Evolutionary conservation across 2,888 invertebrate species (phyloP), one percentile per base, ranked within the genome.

Genomic region (Pantelozetes paolii): DNA sequence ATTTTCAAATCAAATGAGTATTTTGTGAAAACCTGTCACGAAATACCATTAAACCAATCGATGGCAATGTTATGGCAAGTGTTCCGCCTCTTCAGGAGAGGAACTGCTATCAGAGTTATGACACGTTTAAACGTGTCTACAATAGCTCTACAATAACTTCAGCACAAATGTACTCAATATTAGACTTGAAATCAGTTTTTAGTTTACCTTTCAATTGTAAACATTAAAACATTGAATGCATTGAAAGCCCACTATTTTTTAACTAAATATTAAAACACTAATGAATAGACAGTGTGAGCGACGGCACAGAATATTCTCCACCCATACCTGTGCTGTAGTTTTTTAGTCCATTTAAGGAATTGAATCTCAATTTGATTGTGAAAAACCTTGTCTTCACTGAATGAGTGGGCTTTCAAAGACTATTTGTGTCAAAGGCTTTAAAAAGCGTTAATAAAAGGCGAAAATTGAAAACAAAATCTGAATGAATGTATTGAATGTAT

Each of bases 11-110:
- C 59, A 59, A 59, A 59, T 59, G 59, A 59, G 59, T 59, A 59
- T 59, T 59, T 59, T 59, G n/a, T 59, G 59, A 59, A 59, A 59
- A 59, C 59, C 59, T 59, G 59, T 59, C 59, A 59, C 59, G 59
- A 59, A 59, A 32, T 8, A 1, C 11, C 13, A 18, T 30, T 15
- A 28, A 26, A 30, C 59, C 59, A 59, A 59, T 59, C 18, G 59
- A 28, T 59, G 32, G 28, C 8, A 11, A 28, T 30, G 18, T 30
- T 23, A 18, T 18, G 30, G 32, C 26, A 59, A 30, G 59, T 30
- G 30, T 3, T 59, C 59, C 59, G 59, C 59, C 59, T 59, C 59
- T 59, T 28, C 18, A 59, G 13, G 28, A 59, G 28, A 18, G 18
- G 59, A 18, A 8, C 18, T 18, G 26, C 8, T 32, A 30, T 26